Percentiles rank a stretch among this genome's conserved stretches.
phyloP scores from a whole-genome alignment of 2,113 vertebrate genomes.

The Corythornis madagascariensis region DNA sequence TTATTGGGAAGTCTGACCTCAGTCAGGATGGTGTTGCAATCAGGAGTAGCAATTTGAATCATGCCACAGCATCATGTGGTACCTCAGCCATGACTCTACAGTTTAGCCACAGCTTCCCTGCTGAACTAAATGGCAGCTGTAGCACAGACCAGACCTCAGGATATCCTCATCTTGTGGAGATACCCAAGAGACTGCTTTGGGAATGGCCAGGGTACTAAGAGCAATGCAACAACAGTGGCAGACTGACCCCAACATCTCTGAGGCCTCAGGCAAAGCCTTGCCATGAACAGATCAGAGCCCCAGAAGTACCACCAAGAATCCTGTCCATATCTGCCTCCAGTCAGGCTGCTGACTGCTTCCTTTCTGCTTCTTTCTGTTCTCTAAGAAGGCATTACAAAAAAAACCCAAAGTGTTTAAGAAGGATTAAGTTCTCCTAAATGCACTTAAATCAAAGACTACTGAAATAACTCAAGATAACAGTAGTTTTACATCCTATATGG shows the following conservation, averaged over 20 bases:
- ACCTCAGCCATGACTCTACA: neutral
- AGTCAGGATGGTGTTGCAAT: neutral
- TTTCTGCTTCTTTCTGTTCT: constrained; percentile 47
- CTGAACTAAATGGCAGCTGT: neutral
- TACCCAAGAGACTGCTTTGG: neutral
- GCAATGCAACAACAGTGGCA: neutral
- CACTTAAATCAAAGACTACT: neutral
- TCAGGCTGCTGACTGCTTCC: neutral
- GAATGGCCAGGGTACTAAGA: neutral
- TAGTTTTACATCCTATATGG: neutral
- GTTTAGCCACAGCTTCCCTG: neutral
- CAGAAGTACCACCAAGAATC: neutral
- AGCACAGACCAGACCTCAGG: neutral
- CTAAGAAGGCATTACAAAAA: neutral
- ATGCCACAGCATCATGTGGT: neutral
- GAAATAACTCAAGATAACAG: neutral
- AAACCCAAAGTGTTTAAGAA: neutral
- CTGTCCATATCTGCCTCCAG: neutral
- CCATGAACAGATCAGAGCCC: neutral
- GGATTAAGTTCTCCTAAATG: neutral
- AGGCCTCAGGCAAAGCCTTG: neutral
- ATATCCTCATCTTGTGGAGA: neutral
- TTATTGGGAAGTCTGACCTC: neutral
- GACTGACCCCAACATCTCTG: neutral
- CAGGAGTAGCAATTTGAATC: neutral